Percentiles rank a stretch among this genome's conserved stretches.
Conservation (phyloP, 1,140 invertebrate genomes). For the Dendrolimus kikuchii region DNA sequence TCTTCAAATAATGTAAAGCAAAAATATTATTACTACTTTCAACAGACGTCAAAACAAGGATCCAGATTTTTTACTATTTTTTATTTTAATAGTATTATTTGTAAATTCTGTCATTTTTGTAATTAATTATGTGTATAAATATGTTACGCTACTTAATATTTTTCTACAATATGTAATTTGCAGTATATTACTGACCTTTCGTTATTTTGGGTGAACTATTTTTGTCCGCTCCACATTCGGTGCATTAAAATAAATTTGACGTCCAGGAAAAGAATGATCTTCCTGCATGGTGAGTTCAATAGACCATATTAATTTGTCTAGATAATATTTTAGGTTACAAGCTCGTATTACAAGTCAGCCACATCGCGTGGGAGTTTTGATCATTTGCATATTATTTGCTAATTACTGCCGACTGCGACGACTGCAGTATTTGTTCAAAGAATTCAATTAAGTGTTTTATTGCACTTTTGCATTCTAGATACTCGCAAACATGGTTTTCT, state of each 20-base stretch:
- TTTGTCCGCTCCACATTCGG: constrained; percentile 65
- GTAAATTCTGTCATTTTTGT: constrained; percentile 7
- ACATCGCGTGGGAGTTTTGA: constrained; percentile 21
- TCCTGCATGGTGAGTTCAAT: constrained; percentile 47
- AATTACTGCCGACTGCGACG: no score
- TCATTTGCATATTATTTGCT: constrained; percentile 30
- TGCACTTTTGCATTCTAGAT: no score
- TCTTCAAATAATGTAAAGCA: no score
- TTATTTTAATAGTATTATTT: constrained; percentile 23
- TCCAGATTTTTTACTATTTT: constrained; percentile 41
- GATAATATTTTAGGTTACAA: constrained; percentile 1
- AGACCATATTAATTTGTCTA: constrained; percentile 7
- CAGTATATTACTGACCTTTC: constrained; percentile 19
- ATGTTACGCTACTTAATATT: neutral
- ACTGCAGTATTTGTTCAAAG: no score
- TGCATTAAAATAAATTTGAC: constrained; percentile 59
- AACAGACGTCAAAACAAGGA: constrained; percentile 59
- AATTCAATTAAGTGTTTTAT: no score
- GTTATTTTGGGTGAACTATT: constrained; percentile 68
- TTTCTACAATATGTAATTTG: neutral
- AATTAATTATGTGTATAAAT: constrained; percentile 1
- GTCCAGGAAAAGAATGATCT: constrained; percentile 54
- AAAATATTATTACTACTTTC: no score
- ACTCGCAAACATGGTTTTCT: no score
- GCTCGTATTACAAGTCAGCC: neutral